Conservation (phyloP, 2,888 invertebrate species). For the Micoletzkya japonica region DNA sequence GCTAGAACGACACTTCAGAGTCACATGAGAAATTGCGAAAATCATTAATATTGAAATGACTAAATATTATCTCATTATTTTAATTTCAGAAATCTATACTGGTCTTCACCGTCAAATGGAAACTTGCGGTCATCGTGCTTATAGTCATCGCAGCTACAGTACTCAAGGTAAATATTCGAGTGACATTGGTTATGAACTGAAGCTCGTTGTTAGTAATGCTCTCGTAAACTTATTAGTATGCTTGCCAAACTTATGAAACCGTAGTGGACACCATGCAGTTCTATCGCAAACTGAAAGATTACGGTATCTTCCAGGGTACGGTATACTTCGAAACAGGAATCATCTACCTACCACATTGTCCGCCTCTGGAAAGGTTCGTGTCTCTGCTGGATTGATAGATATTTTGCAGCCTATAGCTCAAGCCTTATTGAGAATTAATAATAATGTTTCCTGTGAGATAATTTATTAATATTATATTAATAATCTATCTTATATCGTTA, state of each 20-base stretch:
- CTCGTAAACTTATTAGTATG: too few relatives aligned
- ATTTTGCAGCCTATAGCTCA: too few relatives aligned
- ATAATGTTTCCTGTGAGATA: not conserved
- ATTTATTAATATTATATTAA: not conserved
- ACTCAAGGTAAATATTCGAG: slow-evolving; percentile 36
- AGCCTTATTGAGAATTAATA: too few relatives aligned
- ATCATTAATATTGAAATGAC: too few relatives aligned
- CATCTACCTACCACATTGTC: slow-evolving; percentile 35
- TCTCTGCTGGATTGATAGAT: too few relatives aligned
- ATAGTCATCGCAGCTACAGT: slow-evolving; percentile 42
- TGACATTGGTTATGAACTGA: not conserved
- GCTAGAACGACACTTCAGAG: too few relatives aligned
- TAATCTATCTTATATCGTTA: not conserved
- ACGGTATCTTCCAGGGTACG: slow-evolving; percentile 45
- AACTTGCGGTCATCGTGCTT: slow-evolving; percentile 37
- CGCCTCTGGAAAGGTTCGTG: slow-evolving; percentile 33
- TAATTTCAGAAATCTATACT: slow-evolving; percentile 43
- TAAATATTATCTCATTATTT: too few relatives aligned
- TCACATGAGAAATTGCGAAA: too few relatives aligned
- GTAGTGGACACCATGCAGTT: too few relatives aligned
- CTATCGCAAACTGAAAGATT: too few relatives aligned
- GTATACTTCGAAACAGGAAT: slow-evolving; percentile 44
- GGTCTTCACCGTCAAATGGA: slow-evolving; percentile 47
- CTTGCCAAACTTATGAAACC: too few relatives aligned
- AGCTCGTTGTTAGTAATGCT: too few relatives aligned